Evolutionary conservation across 2,888 invertebrate species (phyloP).

Genomic region (Lordiphosa fenestrarum): DNA sequence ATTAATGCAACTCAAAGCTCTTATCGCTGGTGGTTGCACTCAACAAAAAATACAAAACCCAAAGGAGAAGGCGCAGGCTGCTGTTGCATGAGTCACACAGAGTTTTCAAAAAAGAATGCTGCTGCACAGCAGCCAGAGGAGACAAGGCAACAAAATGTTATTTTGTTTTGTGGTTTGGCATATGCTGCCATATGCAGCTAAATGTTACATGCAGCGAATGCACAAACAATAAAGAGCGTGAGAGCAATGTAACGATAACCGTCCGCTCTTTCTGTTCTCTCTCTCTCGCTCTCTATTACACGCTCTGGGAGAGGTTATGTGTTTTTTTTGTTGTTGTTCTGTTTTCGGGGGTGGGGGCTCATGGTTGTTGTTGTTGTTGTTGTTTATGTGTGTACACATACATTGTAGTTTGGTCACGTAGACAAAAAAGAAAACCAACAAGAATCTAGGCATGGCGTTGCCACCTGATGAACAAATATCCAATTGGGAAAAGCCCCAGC

Average conservation of each 20-base stretch:
- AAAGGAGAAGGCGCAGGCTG: constrained; percentile 27
- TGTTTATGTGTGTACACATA: constrained; percentile 17
- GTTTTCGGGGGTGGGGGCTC: constrained; percentile 25
- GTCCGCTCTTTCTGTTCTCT: constrained; percentile 1
- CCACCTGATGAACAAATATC: constrained; percentile 44
- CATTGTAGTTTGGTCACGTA: constrained; percentile 49
- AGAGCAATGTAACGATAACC: constrained; percentile 30
- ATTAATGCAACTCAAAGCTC: constrained; percentile 37
- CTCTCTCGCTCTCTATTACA: constrained; percentile 3
- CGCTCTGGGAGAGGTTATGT: constrained; percentile 9
- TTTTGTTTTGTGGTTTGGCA: constrained; percentile 54
- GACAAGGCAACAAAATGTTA: constrained; percentile 51
- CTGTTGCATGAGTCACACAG: constrained; percentile 12
- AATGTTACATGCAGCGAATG: constrained; percentile 43
- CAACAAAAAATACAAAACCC: constrained; percentile 15
- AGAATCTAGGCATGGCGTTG: constrained; percentile 45
- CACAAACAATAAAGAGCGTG: constrained; percentile 45
- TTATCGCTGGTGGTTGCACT: constrained; percentile 50
- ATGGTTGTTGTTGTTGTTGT: constrained; percentile 35
- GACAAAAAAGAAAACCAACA: constrained; percentile 37
- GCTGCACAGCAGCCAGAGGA: constrained; percentile 13
- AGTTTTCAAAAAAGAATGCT: constrained; percentile 5
- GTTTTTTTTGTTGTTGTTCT: constrained; percentile 42
- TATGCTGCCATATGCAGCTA: constrained; percentile 60
- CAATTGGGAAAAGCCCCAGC: constrained; percentile 42